phyloP scores from a whole-genome alignment of 2,888 invertebrate species.

The Aphidoletes aphidimyza region DNA sequence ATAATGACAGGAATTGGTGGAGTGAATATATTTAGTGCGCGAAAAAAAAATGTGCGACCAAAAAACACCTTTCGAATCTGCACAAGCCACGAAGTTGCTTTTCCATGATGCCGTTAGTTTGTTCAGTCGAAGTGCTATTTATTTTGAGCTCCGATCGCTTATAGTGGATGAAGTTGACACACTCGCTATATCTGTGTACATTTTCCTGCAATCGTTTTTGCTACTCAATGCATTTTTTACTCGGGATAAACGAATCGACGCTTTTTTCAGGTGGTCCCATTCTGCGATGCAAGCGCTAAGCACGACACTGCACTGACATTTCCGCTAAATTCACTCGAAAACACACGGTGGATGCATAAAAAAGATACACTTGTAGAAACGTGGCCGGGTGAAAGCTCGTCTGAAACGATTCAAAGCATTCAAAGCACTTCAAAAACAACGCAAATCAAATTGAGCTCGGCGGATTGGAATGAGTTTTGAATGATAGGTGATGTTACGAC shows the following conservation, averaged over 20 bases:
- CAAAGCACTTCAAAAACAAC: constrained; percentile 33
- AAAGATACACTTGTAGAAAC: neutral
- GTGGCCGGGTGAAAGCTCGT: neutral
- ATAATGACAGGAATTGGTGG: constrained; percentile 10
- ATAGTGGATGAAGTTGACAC: constrained; percentile 22
- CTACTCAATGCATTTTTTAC: constrained; percentile 16
- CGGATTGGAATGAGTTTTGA: constrained; percentile 47
- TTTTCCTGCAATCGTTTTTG: constrained; percentile 42
- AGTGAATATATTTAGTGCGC: neutral
- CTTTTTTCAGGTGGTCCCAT: neutral
- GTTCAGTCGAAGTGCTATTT: constrained; percentile 10
- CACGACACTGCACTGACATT: neutral
- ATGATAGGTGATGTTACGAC: constrained; percentile 25
- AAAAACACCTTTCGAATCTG: neutral
- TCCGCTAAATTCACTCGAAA: constrained; percentile 33
- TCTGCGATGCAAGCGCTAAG: neutral
- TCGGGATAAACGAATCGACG: neutral
- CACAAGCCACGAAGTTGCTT: neutral
- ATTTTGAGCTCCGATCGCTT: constrained; percentile 18
- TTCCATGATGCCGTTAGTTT: neutral
- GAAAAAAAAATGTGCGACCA: neutral
- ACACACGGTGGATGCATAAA: neutral
- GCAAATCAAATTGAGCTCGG: constrained; percentile 30
- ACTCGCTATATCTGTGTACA: constrained; percentile 30
- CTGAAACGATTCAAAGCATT: constrained; percentile 25